Evolutionary conservation across 2,797 vertebrate species (phyloP).

Genomic region (Gallinago nigripennis): DNA sequence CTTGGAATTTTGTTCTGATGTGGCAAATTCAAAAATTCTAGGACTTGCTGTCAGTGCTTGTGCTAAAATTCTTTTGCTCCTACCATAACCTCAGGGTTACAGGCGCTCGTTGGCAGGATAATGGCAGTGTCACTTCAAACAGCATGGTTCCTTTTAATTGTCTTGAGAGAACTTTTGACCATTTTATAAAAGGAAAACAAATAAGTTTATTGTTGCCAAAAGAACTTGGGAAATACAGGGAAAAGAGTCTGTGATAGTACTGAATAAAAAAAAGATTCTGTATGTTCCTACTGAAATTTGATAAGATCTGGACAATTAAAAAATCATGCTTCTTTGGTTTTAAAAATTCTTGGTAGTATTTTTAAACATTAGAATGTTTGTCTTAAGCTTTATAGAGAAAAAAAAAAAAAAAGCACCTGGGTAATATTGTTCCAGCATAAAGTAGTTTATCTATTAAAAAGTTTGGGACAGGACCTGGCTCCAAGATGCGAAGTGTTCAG

Average conservation of each 20-base stretch:
- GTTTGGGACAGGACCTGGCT: background rate
- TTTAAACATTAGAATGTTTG: background rate
- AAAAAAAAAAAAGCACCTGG: background rate
- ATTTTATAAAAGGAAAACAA: constrained; percentile 28
- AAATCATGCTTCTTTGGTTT: background rate
- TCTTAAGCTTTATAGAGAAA: background rate
- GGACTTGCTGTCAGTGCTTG: background rate
- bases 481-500: background rate
- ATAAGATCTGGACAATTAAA: background rate
- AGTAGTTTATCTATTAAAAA: background rate
- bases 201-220: constrained; percentile 10
- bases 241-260: background rate
- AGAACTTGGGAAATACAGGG: background rate
- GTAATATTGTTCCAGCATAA: background rate
- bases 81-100: background rate
- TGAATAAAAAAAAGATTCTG: background rate
- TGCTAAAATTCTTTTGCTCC: background rate
- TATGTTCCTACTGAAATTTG: background rate
- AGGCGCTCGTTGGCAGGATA: background rate
- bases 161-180: background rate
- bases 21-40: background rate
- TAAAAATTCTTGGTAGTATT: background rate
- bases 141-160: constrained; percentile 1
- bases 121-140: constrained; percentile 15
- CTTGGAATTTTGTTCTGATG: background rate